Evolutionary conservation across 2,113 vertebrate genomes (phyloP), one percentile per base, ranked within the genome.

Genomic region (Indicator indicator): DNA sequence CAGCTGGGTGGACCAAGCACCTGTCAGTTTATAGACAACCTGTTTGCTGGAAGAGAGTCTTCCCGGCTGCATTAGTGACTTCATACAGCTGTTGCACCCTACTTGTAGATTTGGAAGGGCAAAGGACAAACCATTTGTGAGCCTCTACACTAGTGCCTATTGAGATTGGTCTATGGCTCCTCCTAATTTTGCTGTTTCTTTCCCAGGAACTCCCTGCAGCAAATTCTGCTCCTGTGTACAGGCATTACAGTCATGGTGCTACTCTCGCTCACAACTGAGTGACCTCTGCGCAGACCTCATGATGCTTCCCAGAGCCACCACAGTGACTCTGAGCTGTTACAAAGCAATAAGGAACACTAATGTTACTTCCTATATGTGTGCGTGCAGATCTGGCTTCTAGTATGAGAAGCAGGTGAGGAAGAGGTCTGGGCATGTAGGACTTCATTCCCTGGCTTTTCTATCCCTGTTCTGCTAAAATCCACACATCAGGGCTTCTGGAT

Each of bases 231-330:
- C 94, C 98, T 99, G 70, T 98, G 98, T 95, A 95, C 96, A 19
- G 99, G 99, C 48, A 98, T 99, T 70, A 97, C 98, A 36, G 98
- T 99, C 96, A 99, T 99, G 99, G 98, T 98, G 91, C 94, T 99
- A 85, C 97, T 99, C 62, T 98, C 99, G 0, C 89, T 97, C 54
- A 97, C 98, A 24, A 97, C 98, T 1, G 98, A 98, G 74, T 99
- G 97, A 98, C 95, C 86, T 89, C 91, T 50, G 79, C 54, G 14
- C 85, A 72, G 89, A 89, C 84, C 72, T 97, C 55, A 12, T 23
- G 84, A 84, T 83, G 91, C 91, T 89, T 93, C 93, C 86, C 88
- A 80, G 92, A 92, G 91, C 94, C 92, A 89, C 94, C 84, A 12
- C 78, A 21, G 95, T 82, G 91, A 62, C 91, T 96, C 94, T 86